These are phyloP conservation scores for Ibycter americanus DNA, from an alignment of 2,797 vertebrate species.

Conservation along the genomic window DNA sequence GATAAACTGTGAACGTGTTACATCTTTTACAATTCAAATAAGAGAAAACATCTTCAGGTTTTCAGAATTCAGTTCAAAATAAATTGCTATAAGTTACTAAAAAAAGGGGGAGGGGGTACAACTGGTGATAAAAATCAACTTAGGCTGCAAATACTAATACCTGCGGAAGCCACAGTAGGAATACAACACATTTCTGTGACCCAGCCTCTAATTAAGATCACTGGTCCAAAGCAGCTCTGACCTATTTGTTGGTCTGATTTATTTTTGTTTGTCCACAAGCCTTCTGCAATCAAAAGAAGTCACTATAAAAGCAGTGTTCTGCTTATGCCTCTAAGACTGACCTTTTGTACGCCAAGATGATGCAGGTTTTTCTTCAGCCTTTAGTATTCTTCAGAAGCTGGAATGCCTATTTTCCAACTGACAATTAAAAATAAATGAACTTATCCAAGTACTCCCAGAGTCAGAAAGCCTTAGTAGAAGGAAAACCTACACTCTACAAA, in stretches of 20 bases:
- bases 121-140: not conserved
- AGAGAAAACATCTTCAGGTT: not conserved
- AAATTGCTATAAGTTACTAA: not conserved
- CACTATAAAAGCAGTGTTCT: not conserved
- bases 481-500: not conserved
- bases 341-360: not conserved
- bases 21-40: not conserved
- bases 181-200: not conserved
- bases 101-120: not conserved
- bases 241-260: not conserved
- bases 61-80: not conserved
- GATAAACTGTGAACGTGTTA: not conserved
- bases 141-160: not conserved
- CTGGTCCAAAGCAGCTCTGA: not conserved
- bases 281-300: not conserved
- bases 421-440: not conserved
- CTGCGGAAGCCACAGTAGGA: not conserved
- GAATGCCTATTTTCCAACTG: not conserved
- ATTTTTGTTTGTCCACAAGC: not conserved
- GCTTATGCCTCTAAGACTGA: not conserved
- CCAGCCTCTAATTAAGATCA: accelerated
- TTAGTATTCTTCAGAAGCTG: not conserved
- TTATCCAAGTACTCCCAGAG: not conserved
- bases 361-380: not conserved
- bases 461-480: not conserved